Evolutionary conservation across 2,797 vertebrate species (phyloP).

Genomic region (Cyclura pinguis): DNA sequence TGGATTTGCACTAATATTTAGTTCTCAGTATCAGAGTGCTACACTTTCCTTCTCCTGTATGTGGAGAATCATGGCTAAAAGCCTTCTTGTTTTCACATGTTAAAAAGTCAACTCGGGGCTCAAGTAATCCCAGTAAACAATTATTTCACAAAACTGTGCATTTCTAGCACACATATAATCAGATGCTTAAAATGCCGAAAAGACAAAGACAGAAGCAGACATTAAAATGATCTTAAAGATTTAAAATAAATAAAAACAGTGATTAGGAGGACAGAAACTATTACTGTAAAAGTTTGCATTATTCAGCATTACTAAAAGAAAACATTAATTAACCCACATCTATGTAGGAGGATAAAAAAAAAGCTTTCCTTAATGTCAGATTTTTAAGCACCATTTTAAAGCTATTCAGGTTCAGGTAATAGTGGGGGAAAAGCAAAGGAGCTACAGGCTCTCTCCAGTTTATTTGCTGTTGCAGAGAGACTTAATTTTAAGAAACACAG

Average conservation of each 20-base stretch:
- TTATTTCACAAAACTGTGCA: conserved; percentile 60
- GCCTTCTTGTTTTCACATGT: conserved; percentile 44
- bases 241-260: conserved; percentile 68
- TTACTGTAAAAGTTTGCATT: conserved; percentile 53
- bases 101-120: conserved; percentile 51
- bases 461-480: conserved; percentile 7
- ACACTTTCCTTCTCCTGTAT: conserved; percentile 40
- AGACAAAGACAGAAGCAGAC: conserved; percentile 46
- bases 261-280: conserved; percentile 54
- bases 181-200: conserved; percentile 60
- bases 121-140: conserved; percentile 72
- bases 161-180: conserved; percentile 36
- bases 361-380: background rate
- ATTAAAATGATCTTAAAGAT: conserved; percentile 51
- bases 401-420: background rate
- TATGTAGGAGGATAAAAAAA: conserved; percentile 9
- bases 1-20: background rate
- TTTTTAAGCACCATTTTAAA: conserved; percentile 31
- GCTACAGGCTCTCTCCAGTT: background rate
- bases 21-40: conserved; percentile 51
- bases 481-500: conserved; percentile 21
- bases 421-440: conserved; percentile 10
- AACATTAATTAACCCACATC: conserved; percentile 67
- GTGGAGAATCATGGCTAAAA: background rate
- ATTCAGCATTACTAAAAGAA: conserved; percentile 41